phyloP scores from a whole-genome alignment of 2,888 invertebrate genomes.

The Apoda limacodes region DNA sequence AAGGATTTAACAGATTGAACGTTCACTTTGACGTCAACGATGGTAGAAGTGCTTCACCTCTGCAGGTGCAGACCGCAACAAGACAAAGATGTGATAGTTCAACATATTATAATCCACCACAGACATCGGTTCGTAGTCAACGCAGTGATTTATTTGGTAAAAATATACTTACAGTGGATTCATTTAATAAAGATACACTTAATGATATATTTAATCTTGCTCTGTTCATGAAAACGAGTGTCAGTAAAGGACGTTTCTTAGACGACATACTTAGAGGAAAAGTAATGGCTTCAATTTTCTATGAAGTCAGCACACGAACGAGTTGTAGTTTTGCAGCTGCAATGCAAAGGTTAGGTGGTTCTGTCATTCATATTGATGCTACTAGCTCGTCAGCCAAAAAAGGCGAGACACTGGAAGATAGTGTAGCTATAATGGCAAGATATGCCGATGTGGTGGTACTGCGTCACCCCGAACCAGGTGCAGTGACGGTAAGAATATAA shows the following conservation, averaged over 20 bases:
- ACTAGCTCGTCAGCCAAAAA: conserved; percentile 94
- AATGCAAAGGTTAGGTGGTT: conserved; percentile 95
- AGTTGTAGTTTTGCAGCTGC: conserved; percentile 96
- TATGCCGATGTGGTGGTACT: conserved; percentile 95
- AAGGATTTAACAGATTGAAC: conserved; percentile 45
- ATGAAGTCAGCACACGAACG: conserved; percentile 97
- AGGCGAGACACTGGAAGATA: conserved; percentile 94
- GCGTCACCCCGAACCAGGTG: conserved; percentile 93
- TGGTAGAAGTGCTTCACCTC: conserved; percentile 59
- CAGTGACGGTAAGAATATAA: conserved; percentile 78
- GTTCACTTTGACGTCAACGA: conserved; percentile 73
- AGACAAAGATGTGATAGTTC: conserved; percentile 71
- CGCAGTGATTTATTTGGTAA: conserved; percentile 72
- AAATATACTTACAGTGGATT: conserved; percentile 86
- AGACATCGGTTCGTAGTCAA: conserved; percentile 50
- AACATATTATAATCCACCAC: conserved; percentile 55
- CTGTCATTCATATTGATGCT: conserved; percentile 91
- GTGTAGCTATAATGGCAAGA: conserved; percentile 87
- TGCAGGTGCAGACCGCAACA: conserved; percentile 46
- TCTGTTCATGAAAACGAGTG: conserved; percentile 84
- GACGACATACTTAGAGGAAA: conserved; percentile 92
- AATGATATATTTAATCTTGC: conserved; percentile 96
- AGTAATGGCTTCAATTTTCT: conserved; percentile 96
- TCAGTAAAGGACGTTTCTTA: conserved; percentile 84
- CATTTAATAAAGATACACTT: conserved; percentile 88